These are phyloP conservation scores for Phorcus lineatus DNA, from an alignment of 2,888 invertebrate genomes.

Conservation along the genomic window DNA sequence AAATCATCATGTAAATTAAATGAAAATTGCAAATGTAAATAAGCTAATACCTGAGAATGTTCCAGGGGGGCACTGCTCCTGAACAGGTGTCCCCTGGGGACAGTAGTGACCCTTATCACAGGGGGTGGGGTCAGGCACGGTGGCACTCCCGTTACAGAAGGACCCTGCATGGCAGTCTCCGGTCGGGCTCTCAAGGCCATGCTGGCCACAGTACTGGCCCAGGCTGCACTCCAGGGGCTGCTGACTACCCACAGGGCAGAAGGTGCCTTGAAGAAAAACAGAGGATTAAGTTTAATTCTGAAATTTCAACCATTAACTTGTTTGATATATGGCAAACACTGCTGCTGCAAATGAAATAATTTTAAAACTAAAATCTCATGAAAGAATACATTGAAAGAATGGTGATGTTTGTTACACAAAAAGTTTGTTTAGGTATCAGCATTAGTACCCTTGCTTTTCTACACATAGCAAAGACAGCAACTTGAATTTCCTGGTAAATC, in stretches of 20 bases:
- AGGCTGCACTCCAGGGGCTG: conserved; percentile 59
- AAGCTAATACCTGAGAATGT: conserved; percentile 62
- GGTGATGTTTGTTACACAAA: too few relatives aligned
- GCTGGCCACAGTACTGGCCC: conserved; percentile 61
- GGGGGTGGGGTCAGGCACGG: conserved; percentile 50
- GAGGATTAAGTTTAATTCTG: conserved; percentile 26
- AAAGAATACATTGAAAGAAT: too few relatives aligned
- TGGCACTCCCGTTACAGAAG: conserved; percentile 65
- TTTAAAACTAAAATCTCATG: too few relatives aligned
- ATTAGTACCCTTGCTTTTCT: too few relatives aligned
- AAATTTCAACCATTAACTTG: too few relatives aligned
- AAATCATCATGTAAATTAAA: too few relatives aligned
- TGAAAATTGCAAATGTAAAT: too few relatives aligned
- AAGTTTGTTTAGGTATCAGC: too few relatives aligned
- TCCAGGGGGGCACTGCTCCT: conserved; percentile 66
- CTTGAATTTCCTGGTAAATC: too few relatives aligned
- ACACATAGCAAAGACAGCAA: too few relatives aligned
- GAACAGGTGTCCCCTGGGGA: conserved; percentile 61
- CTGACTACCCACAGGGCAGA: conserved; percentile 67
- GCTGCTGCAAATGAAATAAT: too few relatives aligned
- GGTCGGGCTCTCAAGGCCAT: conserved; percentile 53
- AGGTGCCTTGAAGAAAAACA: conserved; percentile 62
- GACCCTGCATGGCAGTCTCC: conserved; percentile 65
- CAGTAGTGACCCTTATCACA: conserved; percentile 70
- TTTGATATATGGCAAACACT: too few relatives aligned